phyloP scores from a whole-genome alignment of 2,797 vertebrate species.

The Sebastes steindachneri region DNA sequence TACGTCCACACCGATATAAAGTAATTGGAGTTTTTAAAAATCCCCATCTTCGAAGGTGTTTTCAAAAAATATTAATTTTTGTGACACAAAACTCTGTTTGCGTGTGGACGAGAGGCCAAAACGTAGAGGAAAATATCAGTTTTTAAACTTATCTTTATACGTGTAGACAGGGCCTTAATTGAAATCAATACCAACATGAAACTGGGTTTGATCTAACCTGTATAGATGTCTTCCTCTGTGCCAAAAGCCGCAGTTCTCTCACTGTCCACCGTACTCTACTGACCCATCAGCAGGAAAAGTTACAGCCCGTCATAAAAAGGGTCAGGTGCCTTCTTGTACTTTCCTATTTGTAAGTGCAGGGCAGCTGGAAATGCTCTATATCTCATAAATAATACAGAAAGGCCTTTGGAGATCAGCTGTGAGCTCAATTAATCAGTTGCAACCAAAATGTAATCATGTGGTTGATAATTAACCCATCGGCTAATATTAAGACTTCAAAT shows the following conservation, averaged over 20 bases:
- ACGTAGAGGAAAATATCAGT: too few relatives aligned
- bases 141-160: too few relatives aligned
- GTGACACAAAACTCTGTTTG: too few relatives aligned
- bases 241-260: slow-evolving; percentile 41
- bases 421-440: slow-evolving; percentile 34
- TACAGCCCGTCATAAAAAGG: slow-evolving; percentile 62
- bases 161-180: not conserved
- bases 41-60: too few relatives aligned
- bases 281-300: slow-evolving; percentile 58
- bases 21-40: too few relatives aligned
- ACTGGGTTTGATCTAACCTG: slow-evolving; percentile 27
- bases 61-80: too few relatives aligned
- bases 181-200: slow-evolving; percentile 2
- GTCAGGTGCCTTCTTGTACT: slow-evolving; percentile 39
- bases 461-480: slow-evolving; percentile 13
- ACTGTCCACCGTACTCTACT: slow-evolving; percentile 33
- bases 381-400: slow-evolving; percentile 61
- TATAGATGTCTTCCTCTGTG: slow-evolving; percentile 19
- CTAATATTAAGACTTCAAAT: not conserved
- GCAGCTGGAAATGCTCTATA: slow-evolving; percentile 62
- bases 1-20: too few relatives aligned
- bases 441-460: slow-evolving; percentile 16
- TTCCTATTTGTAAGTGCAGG: slow-evolving; percentile 47
- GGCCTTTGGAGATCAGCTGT: slow-evolving; percentile 13
- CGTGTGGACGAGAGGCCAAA: too few relatives aligned